Conservation (phyloP, 2,888 invertebrate genomes). For the Operophtera brumata region DNA sequence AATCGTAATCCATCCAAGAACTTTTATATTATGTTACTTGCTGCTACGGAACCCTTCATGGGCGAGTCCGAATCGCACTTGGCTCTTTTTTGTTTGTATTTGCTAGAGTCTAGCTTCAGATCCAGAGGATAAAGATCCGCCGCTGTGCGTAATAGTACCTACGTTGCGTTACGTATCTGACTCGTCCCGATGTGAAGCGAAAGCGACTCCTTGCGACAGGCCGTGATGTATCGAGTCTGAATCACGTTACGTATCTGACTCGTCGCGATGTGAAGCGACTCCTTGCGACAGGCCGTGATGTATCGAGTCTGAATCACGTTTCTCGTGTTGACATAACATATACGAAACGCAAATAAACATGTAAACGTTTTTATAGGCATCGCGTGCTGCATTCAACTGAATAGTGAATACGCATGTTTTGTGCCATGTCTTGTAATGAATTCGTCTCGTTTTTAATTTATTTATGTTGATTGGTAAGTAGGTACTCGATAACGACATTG, state of each 20-base stretch:
- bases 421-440: background rate
- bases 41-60: no score
- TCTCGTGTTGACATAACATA: background rate
- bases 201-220: background rate
- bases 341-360: background rate
- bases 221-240: background rate
- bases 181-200: background rate
- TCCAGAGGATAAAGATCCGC: no score
- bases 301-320: background rate
- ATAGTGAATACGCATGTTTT: background rate
- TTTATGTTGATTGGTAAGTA: no score
- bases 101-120: no score
- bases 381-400: background rate
- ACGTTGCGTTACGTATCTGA: background rate
- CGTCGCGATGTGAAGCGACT: background rate
- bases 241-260: background rate
- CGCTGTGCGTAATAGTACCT: no score
- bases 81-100: no score
- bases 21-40: no score
- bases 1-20: no score
- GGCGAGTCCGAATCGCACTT: no score
- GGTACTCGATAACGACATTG: no score
- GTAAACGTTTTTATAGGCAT: conserved; percentile 1
- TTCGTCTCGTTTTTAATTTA: background rate
- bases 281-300: background rate